Evolutionary conservation across 2,888 invertebrate species (phyloP), one percentile per base, ranked within the genome.

Genomic region (Amblyjoppa fuscipennis): DNA sequence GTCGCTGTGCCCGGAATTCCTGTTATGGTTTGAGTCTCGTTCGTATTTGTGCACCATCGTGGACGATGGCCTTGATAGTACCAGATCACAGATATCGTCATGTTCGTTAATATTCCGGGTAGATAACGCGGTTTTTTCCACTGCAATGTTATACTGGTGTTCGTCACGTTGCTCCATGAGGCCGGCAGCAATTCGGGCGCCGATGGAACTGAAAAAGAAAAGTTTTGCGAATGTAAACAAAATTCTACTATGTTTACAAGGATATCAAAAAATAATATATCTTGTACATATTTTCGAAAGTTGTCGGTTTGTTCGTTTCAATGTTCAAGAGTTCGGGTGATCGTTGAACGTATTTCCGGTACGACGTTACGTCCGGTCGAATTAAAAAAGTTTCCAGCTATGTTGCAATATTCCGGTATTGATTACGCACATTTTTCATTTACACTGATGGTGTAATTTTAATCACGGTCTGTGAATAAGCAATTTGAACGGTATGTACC

Each of bases 111-210:
- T 64, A 87, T 88, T 45, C 93, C 93, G 3, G 93, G 90, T 4
- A 91, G 70, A 66, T 88, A 89, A 3, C 59, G 41, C 4, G 93
- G 93, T 59, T 74, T n/a, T 0, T 88, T 66, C 93, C 92, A 93
- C 74, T 61, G 70, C 7, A 92, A 83, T n/a, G 41, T 66, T 51
- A 92, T 91, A 45, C 89, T 86, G 1, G 89, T 68, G 28, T 90
- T 87, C 13, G 61, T 81, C 16, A 89, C 75, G 41, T 38, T 79
- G 59, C 28, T 78, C 20, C 59, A 28, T 25, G 49, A 20, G 2
- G 53, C 68, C 28, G 80, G 70, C 3, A 71, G 38, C 16, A 90
- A 25, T 41, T 38, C 4, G n/a, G 91, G 90, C 41, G 89, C 51
- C 9, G 87, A 87, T 49, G 91, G 90, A 51, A 91, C 91, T 92